Percentiles rank a stretch among this genome's conserved stretches.
Conservation (phyloP, 1,140 invertebrate species). For the Samia ricini region DNA sequence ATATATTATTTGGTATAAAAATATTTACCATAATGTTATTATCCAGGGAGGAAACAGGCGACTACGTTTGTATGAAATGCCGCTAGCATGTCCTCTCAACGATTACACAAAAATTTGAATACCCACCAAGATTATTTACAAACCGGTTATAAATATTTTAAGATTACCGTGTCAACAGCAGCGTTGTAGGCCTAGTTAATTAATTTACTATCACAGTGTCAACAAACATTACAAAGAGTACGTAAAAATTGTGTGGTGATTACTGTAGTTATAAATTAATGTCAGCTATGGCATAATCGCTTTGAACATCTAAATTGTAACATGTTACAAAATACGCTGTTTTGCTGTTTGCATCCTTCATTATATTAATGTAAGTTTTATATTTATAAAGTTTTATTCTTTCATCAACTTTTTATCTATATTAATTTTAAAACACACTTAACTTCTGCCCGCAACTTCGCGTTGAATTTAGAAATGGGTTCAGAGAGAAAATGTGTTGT, state of each 20-base stretch:
- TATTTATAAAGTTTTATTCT: neutral
- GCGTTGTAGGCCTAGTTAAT: slow-evolving; percentile 8
- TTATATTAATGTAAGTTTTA: too few species aligned
- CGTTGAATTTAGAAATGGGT: too few species aligned
- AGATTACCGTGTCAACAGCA: slow-evolving; percentile 3
- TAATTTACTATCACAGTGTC: slow-evolving; percentile 5
- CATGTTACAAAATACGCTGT: neutral
- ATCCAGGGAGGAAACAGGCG: too few species aligned
- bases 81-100: too few species aligned
- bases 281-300: neutral
- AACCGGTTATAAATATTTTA: slow-evolving; percentile 6
- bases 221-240: neutral
- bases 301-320: neutral
- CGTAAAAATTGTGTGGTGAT: neutral
- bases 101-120: neutral
- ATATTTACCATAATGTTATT: too few species aligned
- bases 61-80: too few species aligned
- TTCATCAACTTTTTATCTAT: too few species aligned
- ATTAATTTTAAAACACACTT: too few species aligned
- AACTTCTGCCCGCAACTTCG: too few species aligned
- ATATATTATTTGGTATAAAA: too few species aligned
- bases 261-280: neutral
- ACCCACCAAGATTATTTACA: slow-evolving; percentile 1
- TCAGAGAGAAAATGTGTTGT: too few species aligned
- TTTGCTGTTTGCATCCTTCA: too few species aligned